Evolutionary conservation across 2,888 invertebrate species (phyloP), one percentile per base, ranked within the genome.

Genomic region (Philopedon plagiatum): DNA sequence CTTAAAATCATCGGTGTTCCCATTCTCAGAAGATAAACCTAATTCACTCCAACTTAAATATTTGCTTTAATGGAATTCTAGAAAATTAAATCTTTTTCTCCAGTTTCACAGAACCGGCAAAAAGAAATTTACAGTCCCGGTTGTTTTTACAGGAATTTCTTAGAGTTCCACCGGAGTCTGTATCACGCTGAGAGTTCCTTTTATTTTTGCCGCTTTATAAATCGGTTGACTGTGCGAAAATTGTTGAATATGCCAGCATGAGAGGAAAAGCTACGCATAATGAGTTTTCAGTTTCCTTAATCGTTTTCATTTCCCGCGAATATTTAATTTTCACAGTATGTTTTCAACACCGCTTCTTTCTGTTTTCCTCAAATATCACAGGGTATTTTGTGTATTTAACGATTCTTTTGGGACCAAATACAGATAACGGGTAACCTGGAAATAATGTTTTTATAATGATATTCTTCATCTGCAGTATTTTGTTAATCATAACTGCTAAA

Each of bases 201-300:
- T 72, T 72, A 72, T 72, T 68, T 39, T 72, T 54, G 72, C 58
- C 68, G 58, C 63, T 72, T 72, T 71, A 62, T 66, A 71, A 71
- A 71, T 62, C 71, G 71, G 54, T 61, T 62, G 57, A 63, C 63
- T 73, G 69, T 73, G 73, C 49, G 69, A 64, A 73, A 69, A 73
- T 69, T 73, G 68, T 65, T 60, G 64, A 67, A 64, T 37, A 58
- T 67, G 68, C 51, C 54, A 58, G 60, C 57, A 63, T 63, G 67
- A 63, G 73, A 68, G 73, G 67, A 68, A 68, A 68, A 72, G 67
- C 67, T 72, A 68, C 63, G 72, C 67, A 63, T 72, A 72, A 72
- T 72, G 64, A 68, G 72, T 68, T 66, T 72, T 72, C 68, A 67
- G 68, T 72, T 72, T 58, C 72, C 44, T 68, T 72, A 64, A 67